Evolutionary conservation across 2,797 vertebrate genomes (phyloP).

Genomic region (Sebastes nivosus): DNA sequence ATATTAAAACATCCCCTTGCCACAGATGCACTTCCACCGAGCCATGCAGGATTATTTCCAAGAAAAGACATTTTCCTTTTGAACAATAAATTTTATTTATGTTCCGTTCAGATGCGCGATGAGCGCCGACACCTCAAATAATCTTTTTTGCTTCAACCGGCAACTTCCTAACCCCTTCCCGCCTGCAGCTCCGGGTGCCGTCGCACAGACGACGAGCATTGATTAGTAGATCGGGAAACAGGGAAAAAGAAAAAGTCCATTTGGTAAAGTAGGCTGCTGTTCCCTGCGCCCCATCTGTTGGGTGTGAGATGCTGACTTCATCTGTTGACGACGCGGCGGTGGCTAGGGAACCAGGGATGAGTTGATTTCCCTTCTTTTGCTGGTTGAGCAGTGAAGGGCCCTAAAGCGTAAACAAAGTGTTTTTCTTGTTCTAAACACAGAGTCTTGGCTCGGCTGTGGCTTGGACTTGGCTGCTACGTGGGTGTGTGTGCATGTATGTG

Average conservation of each 20-base stretch:
- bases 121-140: conserved; percentile 2
- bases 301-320: conserved; percentile 79
- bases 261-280: conserved; percentile 76
- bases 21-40: conserved; percentile 51
- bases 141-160: conserved; percentile 15
- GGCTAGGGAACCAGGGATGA: conserved; percentile 71
- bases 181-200: conserved; percentile 19
- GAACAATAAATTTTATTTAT: conserved; percentile 36
- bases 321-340: conserved; percentile 68
- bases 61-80: conserved; percentile 52
- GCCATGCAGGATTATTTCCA: conserved; percentile 57
- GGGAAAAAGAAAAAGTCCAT: conserved; percentile 62
- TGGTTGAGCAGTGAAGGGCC: conserved; percentile 76
- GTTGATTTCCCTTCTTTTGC: conserved; percentile 75
- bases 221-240: conserved; percentile 50
- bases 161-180: conserved; percentile 26
- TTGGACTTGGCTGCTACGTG: conserved; percentile 65
- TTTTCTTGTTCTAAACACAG: conserved; percentile 77
- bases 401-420: conserved; percentile 83
- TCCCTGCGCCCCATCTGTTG: conserved; percentile 74
- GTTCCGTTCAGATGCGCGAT: neutral
- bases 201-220: conserved; percentile 35
- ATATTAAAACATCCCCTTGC: conserved; percentile 61
- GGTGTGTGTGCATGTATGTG: conserved; percentile 14
- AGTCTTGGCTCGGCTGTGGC: conserved; percentile 69